Evolutionary conservation across 2,888 invertebrate genomes (phyloP).

Genomic region (Gnatocerus cornutus): DNA sequence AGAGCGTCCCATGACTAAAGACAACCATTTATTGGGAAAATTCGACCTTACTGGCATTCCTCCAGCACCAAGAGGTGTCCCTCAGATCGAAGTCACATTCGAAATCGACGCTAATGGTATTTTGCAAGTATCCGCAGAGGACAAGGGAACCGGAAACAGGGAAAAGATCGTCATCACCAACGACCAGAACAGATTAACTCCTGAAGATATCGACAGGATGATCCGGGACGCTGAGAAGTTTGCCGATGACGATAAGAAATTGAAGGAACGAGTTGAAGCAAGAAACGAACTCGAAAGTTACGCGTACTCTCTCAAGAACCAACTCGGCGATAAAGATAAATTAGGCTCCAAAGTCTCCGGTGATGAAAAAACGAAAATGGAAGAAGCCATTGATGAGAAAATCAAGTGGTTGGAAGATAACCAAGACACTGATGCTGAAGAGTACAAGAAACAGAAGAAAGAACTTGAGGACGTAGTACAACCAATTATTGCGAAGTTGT

Average conservation of each 20-base stretch:
- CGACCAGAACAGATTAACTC: constrained; percentile 95
- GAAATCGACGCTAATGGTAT: constrained; percentile 97
- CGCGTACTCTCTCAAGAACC: constrained; percentile 98
- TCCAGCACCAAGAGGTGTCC: constrained; percentile 93
- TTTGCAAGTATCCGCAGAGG: constrained; percentile 97
- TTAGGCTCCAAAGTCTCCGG: constrained; percentile 92
- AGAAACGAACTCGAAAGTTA: constrained; percentile 98
- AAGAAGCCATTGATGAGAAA: constrained; percentile 95
- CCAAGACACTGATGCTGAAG: constrained; percentile 92
- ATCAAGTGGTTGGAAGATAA: constrained; percentile 99
- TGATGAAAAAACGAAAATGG: constrained; percentile 95
- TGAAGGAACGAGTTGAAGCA: constrained; percentile 96
- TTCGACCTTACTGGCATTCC: constrained; percentile 98
- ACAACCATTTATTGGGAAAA: constrained; percentile 98
- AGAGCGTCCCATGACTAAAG: constrained; percentile 99
- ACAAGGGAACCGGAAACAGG: constrained; percentile 98
- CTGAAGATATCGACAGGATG: constrained; percentile 99
- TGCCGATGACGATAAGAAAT: constrained; percentile 98
- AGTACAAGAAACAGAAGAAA: constrained; percentile 96
- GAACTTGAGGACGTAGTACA: constrained; percentile 95
- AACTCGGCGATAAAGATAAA: constrained; percentile 96
- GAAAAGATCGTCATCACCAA: constrained; percentile 99
- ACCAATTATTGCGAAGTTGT: constrained; percentile 97
- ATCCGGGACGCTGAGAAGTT: constrained; percentile 99
- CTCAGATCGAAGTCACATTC: constrained; percentile 95